These are phyloP conservation scores for Sminthurinus signatus DNA, from an alignment of 1,140 invertebrate species.

Conservation along the genomic window DNA sequence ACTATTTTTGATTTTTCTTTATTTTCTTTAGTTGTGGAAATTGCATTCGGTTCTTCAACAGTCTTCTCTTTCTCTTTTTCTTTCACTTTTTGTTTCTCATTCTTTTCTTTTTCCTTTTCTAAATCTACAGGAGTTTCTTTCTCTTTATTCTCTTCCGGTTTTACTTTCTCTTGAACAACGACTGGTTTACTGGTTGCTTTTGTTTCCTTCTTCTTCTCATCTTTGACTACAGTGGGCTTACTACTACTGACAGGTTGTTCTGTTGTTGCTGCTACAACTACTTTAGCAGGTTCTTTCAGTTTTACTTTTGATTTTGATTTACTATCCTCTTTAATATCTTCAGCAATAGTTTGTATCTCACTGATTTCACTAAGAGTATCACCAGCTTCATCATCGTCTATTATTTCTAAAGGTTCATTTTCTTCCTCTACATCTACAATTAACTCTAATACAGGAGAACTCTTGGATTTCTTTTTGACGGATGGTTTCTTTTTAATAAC, in stretches of 20 bases:
- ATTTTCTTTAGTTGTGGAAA: too few species aligned
- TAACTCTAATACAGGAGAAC: constrained; percentile 32
- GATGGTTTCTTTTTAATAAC: constrained; percentile 42
- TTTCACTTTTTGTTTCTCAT: too few species aligned
- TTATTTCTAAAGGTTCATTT: constrained; percentile 9
- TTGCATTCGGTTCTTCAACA: too few species aligned
- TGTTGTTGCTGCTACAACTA: neutral
- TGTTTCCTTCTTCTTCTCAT: constrained; percentile 16
- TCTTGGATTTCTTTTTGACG: constrained; percentile 43
- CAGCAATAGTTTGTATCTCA: constrained; percentile 39
- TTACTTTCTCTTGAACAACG: constrained; percentile 1
- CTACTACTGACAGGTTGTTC: neutral
- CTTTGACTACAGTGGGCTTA: too few species aligned
- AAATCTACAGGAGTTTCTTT: too few species aligned
- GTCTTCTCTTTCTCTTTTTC: too few species aligned
- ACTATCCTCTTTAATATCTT: constrained; percentile 21
- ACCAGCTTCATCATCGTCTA: constrained; percentile 25
- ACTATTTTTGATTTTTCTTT: too few species aligned
- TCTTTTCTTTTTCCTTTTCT: too few species aligned
- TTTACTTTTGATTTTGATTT: constrained; percentile 9
- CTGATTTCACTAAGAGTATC: constrained; percentile 41
- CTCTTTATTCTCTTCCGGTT: too few species aligned
- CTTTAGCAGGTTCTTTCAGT: neutral
- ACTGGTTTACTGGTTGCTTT: neutral
- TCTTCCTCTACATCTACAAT: constrained; percentile 38